These are phyloP conservation scores for Actinostola sp. DNA, from an alignment of 92 coral and sea anemone species.

Conservation along the genomic window DNA sequence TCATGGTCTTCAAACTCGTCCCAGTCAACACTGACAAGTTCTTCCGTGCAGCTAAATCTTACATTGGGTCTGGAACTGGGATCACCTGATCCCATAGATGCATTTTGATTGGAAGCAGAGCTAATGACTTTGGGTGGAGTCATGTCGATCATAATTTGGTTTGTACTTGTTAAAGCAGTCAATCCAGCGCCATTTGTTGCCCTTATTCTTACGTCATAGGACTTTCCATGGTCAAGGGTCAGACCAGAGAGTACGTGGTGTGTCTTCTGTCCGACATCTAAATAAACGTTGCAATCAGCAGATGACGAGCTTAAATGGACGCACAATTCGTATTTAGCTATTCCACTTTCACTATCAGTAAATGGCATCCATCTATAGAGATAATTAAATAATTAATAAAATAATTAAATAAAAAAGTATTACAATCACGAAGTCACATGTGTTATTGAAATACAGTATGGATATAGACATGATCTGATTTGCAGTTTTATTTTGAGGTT, in stretches of 20 bases:
- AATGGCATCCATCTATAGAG: slow-evolving; percentile 77
- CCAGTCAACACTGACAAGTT: slow-evolving; percentile 73
- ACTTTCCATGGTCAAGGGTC: slow-evolving; percentile 51
- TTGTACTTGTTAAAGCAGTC: slow-evolving; percentile 49
- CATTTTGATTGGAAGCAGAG: no score
- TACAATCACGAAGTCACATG: no score
- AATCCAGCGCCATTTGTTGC: slow-evolving; percentile 79
- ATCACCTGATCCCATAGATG: no score
- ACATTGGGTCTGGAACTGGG: slow-evolving; percentile 23
- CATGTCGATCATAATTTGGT: slow-evolving; percentile 64
- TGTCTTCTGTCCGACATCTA: slow-evolving; percentile 53
- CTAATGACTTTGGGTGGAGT: slow-evolving; percentile 69
- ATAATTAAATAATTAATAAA: no score
- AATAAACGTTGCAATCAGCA: slow-evolving; percentile 61
- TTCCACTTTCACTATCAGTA: slow-evolving; percentile 76
- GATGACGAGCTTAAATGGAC: slow-evolving; percentile 32
- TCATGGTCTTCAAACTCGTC: slow-evolving; percentile 85
- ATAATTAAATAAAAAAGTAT: background rate
- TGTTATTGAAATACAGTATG: no score
- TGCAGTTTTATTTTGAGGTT: no score
- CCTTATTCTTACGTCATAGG: slow-evolving; percentile 65
- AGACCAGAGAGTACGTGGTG: slow-evolving; percentile 49
- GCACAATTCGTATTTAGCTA: slow-evolving; percentile 69
- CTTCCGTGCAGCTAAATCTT: slow-evolving; percentile 69
- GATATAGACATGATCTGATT: no score